These are phyloP conservation scores for Trichogramma pretiosum DNA, from an alignment of 1,140 invertebrate genomes.

Conservation along the genomic window DNA sequence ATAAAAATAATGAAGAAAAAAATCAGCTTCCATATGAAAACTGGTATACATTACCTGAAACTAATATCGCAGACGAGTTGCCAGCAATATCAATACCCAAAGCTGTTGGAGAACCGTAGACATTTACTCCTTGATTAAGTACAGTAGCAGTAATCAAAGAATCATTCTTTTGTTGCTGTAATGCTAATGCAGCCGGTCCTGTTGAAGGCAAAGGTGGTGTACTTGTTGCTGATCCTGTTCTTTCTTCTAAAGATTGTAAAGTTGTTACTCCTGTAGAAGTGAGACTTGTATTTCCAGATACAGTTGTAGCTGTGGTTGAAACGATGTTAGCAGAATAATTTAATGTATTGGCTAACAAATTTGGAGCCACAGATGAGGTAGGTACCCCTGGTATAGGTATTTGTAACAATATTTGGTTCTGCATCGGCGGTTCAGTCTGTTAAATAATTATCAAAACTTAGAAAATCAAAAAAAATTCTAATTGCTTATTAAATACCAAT, in stretches of 20 bases:
- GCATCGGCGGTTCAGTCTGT: not conserved
- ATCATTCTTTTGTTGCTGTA: slow-evolving; percentile 1
- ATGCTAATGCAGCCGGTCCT: not conserved
- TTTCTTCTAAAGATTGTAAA: no score
- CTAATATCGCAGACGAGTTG: slow-evolving; percentile 16
- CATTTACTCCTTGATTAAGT: slow-evolving; percentile 22
- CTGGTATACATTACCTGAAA: slow-evolving; percentile 16
- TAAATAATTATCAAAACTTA: not conserved
- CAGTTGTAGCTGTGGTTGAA: not conserved
- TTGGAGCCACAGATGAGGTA: no score
- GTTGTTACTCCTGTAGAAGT: not conserved
- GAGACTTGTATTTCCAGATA: not conserved
- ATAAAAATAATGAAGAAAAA: no score
- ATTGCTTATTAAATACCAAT: not conserved
- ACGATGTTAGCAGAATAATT: not conserved
- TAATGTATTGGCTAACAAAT: no score
- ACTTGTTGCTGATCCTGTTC: no score
- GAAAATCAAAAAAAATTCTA: not conserved
- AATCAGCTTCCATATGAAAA: no score
- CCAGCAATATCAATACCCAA: slow-evolving; percentile 17
- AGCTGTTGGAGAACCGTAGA: slow-evolving; percentile 33
- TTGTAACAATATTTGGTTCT: not conserved
- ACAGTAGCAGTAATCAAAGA: not conserved
- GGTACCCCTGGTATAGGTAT: not conserved
- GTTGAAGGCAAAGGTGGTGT: slow-evolving; percentile 35